These are phyloP conservation scores for Sula dactylatra DNA, from an alignment of 2,113 vertebrate genomes.

Conservation along the genomic window DNA sequence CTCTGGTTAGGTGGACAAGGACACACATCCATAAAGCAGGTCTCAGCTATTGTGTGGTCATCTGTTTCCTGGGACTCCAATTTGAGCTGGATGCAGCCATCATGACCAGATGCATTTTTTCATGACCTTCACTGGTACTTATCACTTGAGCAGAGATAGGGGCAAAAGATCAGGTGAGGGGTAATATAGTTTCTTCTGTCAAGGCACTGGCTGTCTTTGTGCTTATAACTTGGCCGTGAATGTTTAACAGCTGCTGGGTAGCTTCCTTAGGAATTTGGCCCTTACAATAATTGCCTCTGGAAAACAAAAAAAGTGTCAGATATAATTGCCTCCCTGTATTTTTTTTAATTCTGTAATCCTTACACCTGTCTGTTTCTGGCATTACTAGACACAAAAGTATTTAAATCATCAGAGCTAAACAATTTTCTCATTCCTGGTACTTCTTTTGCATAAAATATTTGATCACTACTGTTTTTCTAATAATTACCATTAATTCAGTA, in stretches of 20 bases:
- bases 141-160: too few relatives aligned
- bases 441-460: background rate
- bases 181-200: background rate
- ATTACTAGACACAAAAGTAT: background rate
- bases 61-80: too few relatives aligned
- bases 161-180: too few relatives aligned
- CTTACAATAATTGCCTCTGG: background rate
- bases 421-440: background rate
- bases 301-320: background rate
- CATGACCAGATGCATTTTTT: too few relatives aligned
- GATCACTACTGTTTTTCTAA: background rate
- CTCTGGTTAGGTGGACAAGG: too few relatives aligned
- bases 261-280: background rate
- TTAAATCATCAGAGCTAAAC: background rate
- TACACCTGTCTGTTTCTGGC: background rate
- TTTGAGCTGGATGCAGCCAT: too few relatives aligned
- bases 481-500: background rate
- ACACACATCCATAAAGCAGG: too few relatives aligned
- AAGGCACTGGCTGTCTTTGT: background rate
- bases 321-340: background rate
- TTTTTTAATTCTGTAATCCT: background rate
- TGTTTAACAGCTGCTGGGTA: background rate
- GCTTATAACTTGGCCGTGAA: background rate
- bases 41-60: too few relatives aligned
- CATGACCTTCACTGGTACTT: too few relatives aligned